These are phyloP conservation scores for Alectoris magna DNA, from an alignment of 2,797 vertebrate genomes.

Conservation along the genomic window DNA sequence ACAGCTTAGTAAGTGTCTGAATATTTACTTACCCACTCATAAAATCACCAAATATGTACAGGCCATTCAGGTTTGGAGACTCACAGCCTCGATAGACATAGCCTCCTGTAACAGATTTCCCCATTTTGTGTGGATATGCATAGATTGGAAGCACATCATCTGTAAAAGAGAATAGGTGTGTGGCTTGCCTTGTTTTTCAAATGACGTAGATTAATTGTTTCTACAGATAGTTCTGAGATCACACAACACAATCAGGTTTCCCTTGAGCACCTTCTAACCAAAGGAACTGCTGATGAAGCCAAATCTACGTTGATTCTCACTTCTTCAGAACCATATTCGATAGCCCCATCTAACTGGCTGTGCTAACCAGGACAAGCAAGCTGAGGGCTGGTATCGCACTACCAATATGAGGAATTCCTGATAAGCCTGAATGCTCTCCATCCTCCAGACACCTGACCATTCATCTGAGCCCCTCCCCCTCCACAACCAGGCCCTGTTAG, in stretches of 20 bases:
- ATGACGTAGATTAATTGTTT: neutral
- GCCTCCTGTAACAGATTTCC: slow-evolving; percentile 95
- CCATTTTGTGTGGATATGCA: slow-evolving; percentile 92
- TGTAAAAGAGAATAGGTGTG: slow-evolving; percentile 59
- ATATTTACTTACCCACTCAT: slow-evolving; percentile 91
- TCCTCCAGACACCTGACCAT: neutral
- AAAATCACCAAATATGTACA: slow-evolving; percentile 98
- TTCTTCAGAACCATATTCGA: neutral
- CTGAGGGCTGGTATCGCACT: neutral
- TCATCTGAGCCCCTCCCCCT: neutral
- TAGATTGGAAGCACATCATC: slow-evolving; percentile 94
- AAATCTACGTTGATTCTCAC: neutral
- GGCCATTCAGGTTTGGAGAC: slow-evolving; percentile 92
- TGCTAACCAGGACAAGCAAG: neutral
- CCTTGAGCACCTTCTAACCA: neutral
- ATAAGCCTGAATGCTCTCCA: neutral
- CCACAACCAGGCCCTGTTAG: neutral
- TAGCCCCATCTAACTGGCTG: neutral
- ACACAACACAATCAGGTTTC: neutral
- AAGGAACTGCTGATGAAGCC: neutral
- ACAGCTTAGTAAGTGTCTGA: neutral
- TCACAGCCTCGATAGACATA: slow-evolving; percentile 94
- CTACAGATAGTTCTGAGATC: neutral
- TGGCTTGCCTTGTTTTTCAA: neutral
- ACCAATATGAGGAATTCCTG: neutral